Conservation (phyloP, 2,888 invertebrate genomes). For the Polydrusus pterygomalis region DNA sequence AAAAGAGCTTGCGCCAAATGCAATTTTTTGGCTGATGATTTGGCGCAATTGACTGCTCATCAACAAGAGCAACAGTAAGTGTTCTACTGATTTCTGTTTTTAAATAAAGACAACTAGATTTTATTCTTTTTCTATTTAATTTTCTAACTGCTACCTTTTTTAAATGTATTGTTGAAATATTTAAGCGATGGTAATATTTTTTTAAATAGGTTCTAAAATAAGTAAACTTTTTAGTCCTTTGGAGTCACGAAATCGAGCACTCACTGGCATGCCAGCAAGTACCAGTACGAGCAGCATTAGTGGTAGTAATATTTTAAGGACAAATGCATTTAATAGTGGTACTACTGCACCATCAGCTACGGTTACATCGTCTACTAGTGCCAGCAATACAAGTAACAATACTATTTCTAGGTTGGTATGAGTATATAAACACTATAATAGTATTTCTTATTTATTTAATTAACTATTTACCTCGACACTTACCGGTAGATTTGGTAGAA, state of each 20-base stretch:
- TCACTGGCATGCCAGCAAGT: slow-evolving; percentile 42
- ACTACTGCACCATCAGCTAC: slow-evolving; percentile 63
- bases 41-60: slow-evolving; percentile 85
- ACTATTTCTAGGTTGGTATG: slow-evolving; percentile 66
- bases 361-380: slow-evolving; percentile 60
- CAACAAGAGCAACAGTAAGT: slow-evolving; percentile 86
- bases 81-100: neutral
- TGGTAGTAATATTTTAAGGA: slow-evolving; percentile 63
- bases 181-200: neutral
- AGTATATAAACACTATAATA: neutral
- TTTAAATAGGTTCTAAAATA: neutral
- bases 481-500: no score
- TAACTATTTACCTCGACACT: no score
- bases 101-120: neutral
- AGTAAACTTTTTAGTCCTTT: slow-evolving; percentile 74
- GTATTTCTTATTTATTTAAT: neutral
- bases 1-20: slow-evolving; percentile 93
- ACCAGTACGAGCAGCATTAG: slow-evolving; percentile 20
- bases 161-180: neutral
- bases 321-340: slow-evolving; percentile 60
- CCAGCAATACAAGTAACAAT: slow-evolving; percentile 55
- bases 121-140: neutral
- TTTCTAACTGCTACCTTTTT: neutral
- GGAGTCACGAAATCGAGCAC: slow-evolving; percentile 77
- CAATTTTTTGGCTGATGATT: slow-evolving; percentile 89